Conservation (phyloP, 2,113 vertebrate genomes). For the Morone chrysops region DNA sequence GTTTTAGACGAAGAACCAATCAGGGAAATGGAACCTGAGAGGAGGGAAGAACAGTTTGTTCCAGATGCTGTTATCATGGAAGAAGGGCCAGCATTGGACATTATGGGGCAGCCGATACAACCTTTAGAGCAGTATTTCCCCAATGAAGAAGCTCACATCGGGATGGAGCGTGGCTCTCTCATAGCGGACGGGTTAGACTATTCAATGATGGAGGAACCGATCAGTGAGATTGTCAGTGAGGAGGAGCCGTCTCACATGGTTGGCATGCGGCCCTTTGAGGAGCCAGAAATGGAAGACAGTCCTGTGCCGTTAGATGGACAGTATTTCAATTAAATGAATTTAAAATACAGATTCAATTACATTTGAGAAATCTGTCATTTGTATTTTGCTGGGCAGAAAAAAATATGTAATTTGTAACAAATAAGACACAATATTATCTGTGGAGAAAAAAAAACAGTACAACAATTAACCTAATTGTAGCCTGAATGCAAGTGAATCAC, state of each 20-base stretch:
- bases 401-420: too few relatives aligned
- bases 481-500: too few relatives aligned
- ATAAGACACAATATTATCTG: too few relatives aligned
- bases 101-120: constrained; percentile 1
- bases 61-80: not conserved
- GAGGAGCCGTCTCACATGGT: not conserved
- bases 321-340: too few relatives aligned
- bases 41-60: not conserved
- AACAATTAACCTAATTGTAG: too few relatives aligned
- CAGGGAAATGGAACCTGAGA: constrained; percentile 34
- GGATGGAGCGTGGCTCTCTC: not conserved
- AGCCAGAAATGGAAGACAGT: not conserved
- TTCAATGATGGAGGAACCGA: not conserved
- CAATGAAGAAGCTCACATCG: constrained; percentile 17
- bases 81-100: constrained; percentile 28
- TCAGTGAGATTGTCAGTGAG: not conserved
- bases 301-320: too few relatives aligned
- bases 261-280: not conserved
- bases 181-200: not conserved
- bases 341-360: too few relatives aligned
- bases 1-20: constrained; percentile 25
- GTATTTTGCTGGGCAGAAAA: too few relatives aligned
- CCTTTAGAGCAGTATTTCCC: constrained; percentile 8
- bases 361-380: too few relatives aligned
- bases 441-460: too few relatives aligned